These are phyloP conservation scores for Hoplodrina blanda DNA, from an alignment of 2,888 invertebrate species.

Conservation along the genomic window DNA sequence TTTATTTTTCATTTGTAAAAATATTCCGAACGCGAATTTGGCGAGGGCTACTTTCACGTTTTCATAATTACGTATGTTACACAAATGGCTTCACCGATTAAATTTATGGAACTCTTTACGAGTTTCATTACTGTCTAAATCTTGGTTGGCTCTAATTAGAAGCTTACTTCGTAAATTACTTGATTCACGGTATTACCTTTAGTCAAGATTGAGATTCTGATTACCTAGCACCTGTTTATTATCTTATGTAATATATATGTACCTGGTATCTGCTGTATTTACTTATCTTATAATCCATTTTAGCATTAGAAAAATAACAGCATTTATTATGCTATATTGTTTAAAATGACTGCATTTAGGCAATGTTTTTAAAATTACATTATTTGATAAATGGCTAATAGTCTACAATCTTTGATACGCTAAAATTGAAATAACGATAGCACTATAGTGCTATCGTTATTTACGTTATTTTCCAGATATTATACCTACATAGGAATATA, in stretches of 20 bases:
- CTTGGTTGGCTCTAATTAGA: constrained; percentile 40
- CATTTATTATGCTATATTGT: too few species aligned
- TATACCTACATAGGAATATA: too few species aligned
- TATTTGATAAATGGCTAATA: too few species aligned
- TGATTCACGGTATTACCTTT: constrained; percentile 29
- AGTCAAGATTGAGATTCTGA: constrained; percentile 23
- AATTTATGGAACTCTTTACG: constrained; percentile 42
- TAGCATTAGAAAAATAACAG: too few species aligned
- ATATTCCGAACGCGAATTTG: too few species aligned
- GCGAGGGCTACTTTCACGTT: not conserved
- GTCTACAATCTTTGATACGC: too few species aligned
- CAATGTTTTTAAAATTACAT: too few species aligned
- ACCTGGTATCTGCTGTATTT: not conserved
- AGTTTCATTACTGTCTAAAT: constrained; percentile 44
- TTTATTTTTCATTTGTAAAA: too few species aligned
- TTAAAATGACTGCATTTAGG: too few species aligned
- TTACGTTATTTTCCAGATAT: too few species aligned
- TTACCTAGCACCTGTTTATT: constrained; percentile 19
- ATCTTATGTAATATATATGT: not conserved
- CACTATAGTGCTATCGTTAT: too few species aligned
- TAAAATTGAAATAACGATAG: too few species aligned
- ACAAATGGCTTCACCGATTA: constrained; percentile 33
- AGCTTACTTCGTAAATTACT: constrained; percentile 46
- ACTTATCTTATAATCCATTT: not conserved
- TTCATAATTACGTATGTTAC: constrained; percentile 21